Conservation (phyloP, 2,797 vertebrate species). For the Siniperca undulata region DNA sequence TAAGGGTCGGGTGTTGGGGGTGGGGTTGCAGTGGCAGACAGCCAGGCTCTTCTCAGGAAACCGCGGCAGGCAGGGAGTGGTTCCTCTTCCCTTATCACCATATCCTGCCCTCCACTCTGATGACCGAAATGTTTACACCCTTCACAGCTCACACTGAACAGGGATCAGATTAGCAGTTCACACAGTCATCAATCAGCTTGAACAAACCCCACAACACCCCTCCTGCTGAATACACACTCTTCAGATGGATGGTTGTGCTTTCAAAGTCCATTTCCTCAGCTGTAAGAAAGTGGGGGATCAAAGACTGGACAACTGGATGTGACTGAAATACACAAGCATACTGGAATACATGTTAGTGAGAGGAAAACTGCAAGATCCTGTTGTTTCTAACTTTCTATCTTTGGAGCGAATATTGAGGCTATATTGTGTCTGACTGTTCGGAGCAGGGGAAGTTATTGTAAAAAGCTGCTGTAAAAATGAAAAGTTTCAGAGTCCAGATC, state of each 20-base stretch:
- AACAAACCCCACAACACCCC: constrained; percentile 6
- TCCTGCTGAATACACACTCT: constrained; percentile 15
- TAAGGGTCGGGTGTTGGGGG: neutral
- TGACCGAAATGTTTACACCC: constrained; percentile 55
- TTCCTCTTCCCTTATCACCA: constrained; percentile 75
- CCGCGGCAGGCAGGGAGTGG: constrained; percentile 63
- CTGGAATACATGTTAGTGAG: neutral
- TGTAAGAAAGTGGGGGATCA: constrained; percentile 12
- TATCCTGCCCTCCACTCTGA: constrained; percentile 67
- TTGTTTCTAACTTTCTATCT: neutral
- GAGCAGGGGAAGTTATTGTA: neutral
- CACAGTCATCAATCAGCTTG: constrained; percentile 41
- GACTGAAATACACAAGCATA: constrained; percentile 22
- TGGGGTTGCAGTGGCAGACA: constrained; percentile 45
- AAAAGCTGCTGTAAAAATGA: constrained; percentile 5
- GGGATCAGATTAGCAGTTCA: constrained; percentile 47
- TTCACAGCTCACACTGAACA: constrained; percentile 24
- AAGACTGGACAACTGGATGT: constrained; percentile 6
- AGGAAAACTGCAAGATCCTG: neutral
- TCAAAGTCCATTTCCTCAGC: constrained; percentile 47
- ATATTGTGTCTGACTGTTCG: neutral
- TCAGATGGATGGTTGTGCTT: constrained; percentile 39
- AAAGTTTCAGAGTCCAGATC: constrained; percentile 39
- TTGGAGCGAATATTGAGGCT: neutral
- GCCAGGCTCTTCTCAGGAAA: constrained; percentile 78